Evolutionary conservation across 2,888 invertebrate species (phyloP).

Genomic region (Cepaea hortensis): DNA sequence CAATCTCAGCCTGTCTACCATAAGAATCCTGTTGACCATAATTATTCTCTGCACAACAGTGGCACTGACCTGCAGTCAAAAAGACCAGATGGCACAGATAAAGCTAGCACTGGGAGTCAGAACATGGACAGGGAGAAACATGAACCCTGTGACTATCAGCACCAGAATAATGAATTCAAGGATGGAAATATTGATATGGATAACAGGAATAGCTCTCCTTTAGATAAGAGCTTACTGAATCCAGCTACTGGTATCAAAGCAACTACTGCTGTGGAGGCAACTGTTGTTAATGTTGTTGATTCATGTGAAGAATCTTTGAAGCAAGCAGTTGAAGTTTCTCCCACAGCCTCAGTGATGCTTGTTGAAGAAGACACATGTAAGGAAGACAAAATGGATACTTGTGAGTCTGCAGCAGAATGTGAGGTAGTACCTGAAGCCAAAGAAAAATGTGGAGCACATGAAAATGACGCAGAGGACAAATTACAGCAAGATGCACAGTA

Average conservation of each 20-base stretch:
- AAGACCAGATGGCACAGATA: not conserved
- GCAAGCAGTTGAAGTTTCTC: not conserved
- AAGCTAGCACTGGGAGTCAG: not conserved
- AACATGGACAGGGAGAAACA: not conserved
- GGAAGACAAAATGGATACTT: constrained; percentile 2
- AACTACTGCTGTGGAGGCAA: not conserved
- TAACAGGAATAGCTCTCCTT: not conserved
- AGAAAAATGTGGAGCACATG: not conserved
- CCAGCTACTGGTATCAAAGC: too few relatives aligned
- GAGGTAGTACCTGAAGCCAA: not conserved
- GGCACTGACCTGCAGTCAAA: constrained; percentile 39
- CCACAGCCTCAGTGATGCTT: not conserved
- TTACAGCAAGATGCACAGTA: not conserved
- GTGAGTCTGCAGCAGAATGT: not conserved
- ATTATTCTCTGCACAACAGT: constrained; percentile 67
- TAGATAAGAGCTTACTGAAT: not conserved
- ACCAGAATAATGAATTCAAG: not conserved
- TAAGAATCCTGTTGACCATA: constrained; percentile 66
- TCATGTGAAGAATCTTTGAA: constrained; percentile 1
- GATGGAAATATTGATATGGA: not conserved
- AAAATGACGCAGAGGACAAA: not conserved
- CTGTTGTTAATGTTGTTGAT: not conserved
- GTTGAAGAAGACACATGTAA: not conserved
- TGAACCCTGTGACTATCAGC: not conserved
- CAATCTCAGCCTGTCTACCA: constrained; percentile 49